phyloP scores from a whole-genome alignment of 2,797 vertebrate species.

The Jordanella pulchra region DNA sequence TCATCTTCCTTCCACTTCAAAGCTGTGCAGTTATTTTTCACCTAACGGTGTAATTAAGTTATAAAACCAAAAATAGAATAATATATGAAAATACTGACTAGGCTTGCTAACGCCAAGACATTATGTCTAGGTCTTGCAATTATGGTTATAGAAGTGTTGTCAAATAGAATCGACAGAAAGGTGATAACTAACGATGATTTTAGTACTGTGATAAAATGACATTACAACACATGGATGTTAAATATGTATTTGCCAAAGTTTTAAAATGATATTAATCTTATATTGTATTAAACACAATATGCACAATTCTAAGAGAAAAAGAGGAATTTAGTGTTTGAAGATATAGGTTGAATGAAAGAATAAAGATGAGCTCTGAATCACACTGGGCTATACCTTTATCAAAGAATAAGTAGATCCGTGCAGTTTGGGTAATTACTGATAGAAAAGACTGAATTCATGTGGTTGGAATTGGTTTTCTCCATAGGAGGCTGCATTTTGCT shows the following conservation, averaged over 20 bases:
- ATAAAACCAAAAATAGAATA: too few species aligned
- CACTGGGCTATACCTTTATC: background rate
- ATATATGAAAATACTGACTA: background rate
- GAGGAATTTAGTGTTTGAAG: background rate
- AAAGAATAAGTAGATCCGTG: conserved; percentile 1
- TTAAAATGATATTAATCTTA: background rate
- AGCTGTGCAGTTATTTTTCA: too few species aligned
- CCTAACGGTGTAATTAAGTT: too few species aligned
- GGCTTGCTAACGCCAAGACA: background rate
- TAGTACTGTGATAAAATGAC: too few species aligned
- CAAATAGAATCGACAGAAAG: background rate
- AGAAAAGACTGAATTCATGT: conserved; percentile 1
- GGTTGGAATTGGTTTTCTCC: background rate
- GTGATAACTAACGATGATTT: too few species aligned
- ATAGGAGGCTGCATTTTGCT: background rate
- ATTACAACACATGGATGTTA: too few species aligned
- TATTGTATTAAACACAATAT: background rate
- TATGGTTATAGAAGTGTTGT: background rate
- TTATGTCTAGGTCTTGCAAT: background rate
- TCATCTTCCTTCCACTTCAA: background rate
- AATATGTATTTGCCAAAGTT: background rate
- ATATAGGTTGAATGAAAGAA: background rate
- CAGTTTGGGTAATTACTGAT: background rate
- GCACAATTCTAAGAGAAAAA: background rate
- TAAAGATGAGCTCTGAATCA: background rate